These are phyloP conservation scores for Chondrilla cf. caribensis DNA, from an alignment of 37 sponge, comb jelly and placozoan species.

Conservation along the genomic window DNA sequence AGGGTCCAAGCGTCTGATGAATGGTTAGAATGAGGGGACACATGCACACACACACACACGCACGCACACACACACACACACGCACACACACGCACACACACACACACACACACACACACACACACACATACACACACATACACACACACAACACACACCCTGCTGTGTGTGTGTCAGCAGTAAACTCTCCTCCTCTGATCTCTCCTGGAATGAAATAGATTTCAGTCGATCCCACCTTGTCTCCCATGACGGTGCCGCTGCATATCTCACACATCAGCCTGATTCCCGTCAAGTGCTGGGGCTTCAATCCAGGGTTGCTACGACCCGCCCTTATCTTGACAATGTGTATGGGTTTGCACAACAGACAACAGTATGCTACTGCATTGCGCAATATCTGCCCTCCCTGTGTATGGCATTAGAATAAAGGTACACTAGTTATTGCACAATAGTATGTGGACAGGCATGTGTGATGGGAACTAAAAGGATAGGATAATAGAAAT, in stretches of 20 bases:
- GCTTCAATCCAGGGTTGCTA: constrained; percentile 85
- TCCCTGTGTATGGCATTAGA: constrained; percentile 47
- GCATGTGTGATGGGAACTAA: not conserved
- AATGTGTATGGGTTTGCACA: constrained; percentile 65
- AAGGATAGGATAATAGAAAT: not conserved
- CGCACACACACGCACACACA: no score
- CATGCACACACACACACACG: no score
- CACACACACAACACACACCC: constrained; percentile 52
- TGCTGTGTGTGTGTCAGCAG: constrained; percentile 79
- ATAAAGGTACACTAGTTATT: not conserved
- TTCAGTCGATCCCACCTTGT: constrained; percentile 36
- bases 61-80: no score
- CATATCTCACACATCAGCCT: constrained; percentile 61
- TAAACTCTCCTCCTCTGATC: constrained; percentile 49
- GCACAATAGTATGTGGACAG: not conserved
- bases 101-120: no score
- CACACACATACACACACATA: no score
- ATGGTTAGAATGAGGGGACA: not conserved
- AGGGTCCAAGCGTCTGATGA: not conserved
- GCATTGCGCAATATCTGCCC: constrained; percentile 92
- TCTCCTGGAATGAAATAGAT: constrained; percentile 62
- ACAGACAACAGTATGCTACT: constrained; percentile 70
- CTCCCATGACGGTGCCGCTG: constrained; percentile 65
- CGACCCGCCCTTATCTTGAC: constrained; percentile 76
- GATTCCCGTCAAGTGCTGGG: constrained; percentile 88